phyloP scores from a whole-genome alignment of 2,113 vertebrate species.

The Oxyura jamaicensis region DNA sequence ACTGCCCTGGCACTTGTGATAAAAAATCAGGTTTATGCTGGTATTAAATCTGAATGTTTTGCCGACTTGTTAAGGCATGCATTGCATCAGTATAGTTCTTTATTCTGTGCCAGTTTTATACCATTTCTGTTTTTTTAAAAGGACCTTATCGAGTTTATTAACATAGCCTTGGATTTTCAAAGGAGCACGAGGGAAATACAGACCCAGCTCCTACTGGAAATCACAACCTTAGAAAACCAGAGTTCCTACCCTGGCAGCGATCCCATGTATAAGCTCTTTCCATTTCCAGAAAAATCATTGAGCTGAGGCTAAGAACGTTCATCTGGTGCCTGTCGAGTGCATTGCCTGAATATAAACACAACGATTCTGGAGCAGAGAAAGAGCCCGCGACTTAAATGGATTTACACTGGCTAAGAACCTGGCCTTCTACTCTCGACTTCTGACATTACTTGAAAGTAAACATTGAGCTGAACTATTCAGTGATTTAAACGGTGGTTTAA shows the following conservation, averaged over 20 bases:
- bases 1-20: slow-evolving; percentile 57
- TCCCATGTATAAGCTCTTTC: slow-evolving; percentile 66
- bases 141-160: slow-evolving; percentile 40
- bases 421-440: slow-evolving; percentile 58
- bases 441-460: slow-evolving; percentile 75
- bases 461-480: background rate
- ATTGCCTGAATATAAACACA: slow-evolving; percentile 74
- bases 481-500: slow-evolving; percentile 6
- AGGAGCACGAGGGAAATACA: background rate
- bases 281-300: slow-evolving; percentile 74
- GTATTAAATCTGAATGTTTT: slow-evolving; percentile 47
- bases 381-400: slow-evolving; percentile 13
- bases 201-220: slow-evolving; percentile 15
- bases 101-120: slow-evolving; percentile 6
- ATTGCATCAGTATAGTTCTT: slow-evolving; percentile 12
- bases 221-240: slow-evolving; percentile 21
- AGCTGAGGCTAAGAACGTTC: slow-evolving; percentile 73
- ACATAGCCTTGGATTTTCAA: background rate
- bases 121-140: slow-evolving; percentile 45
- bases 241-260: slow-evolving; percentile 64
- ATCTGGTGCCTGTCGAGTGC: slow-evolving; percentile 70
- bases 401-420: slow-evolving; percentile 51
- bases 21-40: slow-evolving; percentile 58
- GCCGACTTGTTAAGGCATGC: background rate
- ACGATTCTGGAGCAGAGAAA: slow-evolving; percentile 45